phyloP scores from a whole-genome alignment of 2,888 invertebrate genomes.

The Phania funesta region DNA sequence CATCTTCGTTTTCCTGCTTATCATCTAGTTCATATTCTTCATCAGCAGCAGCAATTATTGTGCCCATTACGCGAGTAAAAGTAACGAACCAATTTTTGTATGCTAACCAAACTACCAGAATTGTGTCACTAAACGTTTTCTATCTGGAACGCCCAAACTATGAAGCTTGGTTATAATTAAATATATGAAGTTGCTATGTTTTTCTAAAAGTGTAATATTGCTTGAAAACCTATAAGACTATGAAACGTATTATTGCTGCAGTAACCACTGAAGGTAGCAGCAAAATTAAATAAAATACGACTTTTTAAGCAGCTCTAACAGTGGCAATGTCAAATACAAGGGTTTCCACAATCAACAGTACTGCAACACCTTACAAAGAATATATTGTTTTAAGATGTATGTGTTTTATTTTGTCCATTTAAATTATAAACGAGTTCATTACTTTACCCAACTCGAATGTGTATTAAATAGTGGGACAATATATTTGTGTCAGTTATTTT shows the following conservation, averaged over 20 bases:
- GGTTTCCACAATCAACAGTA: slow-evolving; percentile 26
- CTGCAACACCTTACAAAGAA: slow-evolving; percentile 16
- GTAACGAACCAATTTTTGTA: slow-evolving; percentile 49
- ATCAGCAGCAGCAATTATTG: slow-evolving; percentile 38
- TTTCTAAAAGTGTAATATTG: too few relatives aligned
- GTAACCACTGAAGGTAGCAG: too few relatives aligned
- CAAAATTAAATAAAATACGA: too few relatives aligned
- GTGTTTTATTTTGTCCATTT: not conserved
- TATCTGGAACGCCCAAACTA: slow-evolving; percentile 65
- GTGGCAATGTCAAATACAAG: slow-evolving; percentile 15
- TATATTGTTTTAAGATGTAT: slow-evolving; percentile 16
- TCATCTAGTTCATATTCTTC: slow-evolving; percentile 39
- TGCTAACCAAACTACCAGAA: slow-evolving; percentile 21
- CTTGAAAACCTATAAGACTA: too few relatives aligned
- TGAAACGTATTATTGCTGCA: too few relatives aligned
- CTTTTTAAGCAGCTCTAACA: slow-evolving; percentile 26
- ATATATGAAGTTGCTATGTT: not conserved
- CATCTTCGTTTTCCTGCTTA: slow-evolving; percentile 51
- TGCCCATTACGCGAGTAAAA: slow-evolving; percentile 41
- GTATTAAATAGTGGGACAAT: slow-evolving; percentile 21
- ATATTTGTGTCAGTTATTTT: slow-evolving; percentile 70
- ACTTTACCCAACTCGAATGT: slow-evolving; percentile 26
- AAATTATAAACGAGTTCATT: slow-evolving; percentile 43
- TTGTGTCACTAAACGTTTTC: slow-evolving; percentile 65
- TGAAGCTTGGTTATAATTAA: slow-evolving; percentile 65